A percentile compares a stretch with the other conserved stretches of the same genome.
Evolutionary conservation across 2,113 vertebrate species (phyloP).

Genomic region (Leucopternis melanops): DNA sequence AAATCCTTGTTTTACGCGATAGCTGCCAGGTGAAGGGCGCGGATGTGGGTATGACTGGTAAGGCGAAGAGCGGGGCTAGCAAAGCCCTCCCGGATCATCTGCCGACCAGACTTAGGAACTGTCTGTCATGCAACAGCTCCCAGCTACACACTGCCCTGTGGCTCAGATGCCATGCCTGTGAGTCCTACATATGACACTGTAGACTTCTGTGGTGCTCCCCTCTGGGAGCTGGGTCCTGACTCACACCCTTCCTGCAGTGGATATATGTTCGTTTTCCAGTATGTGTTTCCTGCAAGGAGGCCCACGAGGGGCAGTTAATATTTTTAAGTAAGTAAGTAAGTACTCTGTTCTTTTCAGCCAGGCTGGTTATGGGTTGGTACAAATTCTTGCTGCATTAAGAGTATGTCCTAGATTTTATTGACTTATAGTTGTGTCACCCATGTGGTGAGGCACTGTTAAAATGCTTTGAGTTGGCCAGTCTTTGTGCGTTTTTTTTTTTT

Average conservation of each 20-base stretch:
- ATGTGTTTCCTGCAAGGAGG: background rate
- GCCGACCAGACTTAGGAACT: background rate
- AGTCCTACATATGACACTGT: rapidly evolving
- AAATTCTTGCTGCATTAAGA: background rate
- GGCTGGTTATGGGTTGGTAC: background rate
- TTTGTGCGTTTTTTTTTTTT: background rate
- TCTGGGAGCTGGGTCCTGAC: background rate
- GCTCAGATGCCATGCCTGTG: background rate
- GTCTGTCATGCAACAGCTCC: rapidly evolving
- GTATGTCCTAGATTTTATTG: background rate
- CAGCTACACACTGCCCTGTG: rapidly evolving
- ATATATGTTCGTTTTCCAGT: background rate
- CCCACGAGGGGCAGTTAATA: background rate
- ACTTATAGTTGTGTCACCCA: background rate
- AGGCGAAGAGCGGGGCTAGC: background rate
- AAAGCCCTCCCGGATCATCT: background rate
- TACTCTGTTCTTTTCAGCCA: background rate
- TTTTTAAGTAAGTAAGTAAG: background rate
- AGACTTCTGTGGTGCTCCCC: background rate
- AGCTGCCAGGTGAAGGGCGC: background rate
- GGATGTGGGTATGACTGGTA: rapidly evolving
- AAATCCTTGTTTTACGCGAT: too few species aligned
- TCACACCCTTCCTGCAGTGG: background rate
- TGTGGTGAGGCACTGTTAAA: background rate
- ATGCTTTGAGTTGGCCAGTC: background rate